Conservation (phyloP, 2,888 invertebrate genomes). For the Synergus gifuensis region DNA sequence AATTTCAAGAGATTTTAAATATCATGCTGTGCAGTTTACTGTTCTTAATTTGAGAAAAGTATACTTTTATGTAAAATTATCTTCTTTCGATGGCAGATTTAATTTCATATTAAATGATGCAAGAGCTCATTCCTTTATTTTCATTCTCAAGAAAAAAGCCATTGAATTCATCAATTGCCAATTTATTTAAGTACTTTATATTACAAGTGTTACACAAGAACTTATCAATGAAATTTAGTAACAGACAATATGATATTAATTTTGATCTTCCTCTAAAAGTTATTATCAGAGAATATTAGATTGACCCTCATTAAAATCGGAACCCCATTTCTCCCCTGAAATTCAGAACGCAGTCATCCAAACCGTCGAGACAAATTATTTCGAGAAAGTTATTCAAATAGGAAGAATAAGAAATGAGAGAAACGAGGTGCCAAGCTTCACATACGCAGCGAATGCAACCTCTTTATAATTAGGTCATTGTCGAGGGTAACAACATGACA, state of each 20-base stretch:
- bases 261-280: background rate
- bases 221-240: no score
- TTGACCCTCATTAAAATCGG: background rate
- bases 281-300: no score
- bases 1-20: background rate
- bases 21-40: background rate
- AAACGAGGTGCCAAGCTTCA: slow-evolving; percentile 41
- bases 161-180: background rate
- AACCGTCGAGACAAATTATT: slow-evolving; percentile 34
- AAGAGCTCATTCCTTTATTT: background rate
- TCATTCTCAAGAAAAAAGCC: background rate
- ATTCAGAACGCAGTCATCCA: slow-evolving; percentile 13
- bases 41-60: background rate
- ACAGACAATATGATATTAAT: background rate
- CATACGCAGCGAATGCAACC: slow-evolving; percentile 50
- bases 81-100: slow-evolving; percentile 3
- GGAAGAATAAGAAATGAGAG: slow-evolving; percentile 37
- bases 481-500: slow-evolving; percentile 45
- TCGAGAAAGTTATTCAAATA: slow-evolving; percentile 31
- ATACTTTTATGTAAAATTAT: background rate
- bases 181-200: no score
- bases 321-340: background rate
- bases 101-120: background rate
- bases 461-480: slow-evolving; percentile 62
- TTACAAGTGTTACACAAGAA: no score